A percentile compares a stretch with the other conserved stretches of the same genome.
Conservation (phyloP, 2,888 invertebrate species). For the Thecocarcelia acutangulata region DNA sequence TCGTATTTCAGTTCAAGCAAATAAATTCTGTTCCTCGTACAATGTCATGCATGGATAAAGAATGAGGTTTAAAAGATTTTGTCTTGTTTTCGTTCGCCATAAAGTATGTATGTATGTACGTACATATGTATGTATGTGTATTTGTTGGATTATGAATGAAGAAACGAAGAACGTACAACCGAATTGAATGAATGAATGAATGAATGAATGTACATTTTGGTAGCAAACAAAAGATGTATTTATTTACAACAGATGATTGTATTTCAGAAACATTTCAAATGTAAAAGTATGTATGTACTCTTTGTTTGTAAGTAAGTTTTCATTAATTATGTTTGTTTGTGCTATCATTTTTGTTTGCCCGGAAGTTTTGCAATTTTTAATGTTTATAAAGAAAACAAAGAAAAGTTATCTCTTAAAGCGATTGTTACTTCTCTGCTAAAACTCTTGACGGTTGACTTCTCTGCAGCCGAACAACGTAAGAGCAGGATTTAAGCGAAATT, state of each 20-base stretch:
- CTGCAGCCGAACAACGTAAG: too few species aligned
- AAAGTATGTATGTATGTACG: background rate
- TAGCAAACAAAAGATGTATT: background rate
- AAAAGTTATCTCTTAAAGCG: too few species aligned
- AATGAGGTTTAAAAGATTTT: slow-evolving; percentile 28
- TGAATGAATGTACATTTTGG: background rate
- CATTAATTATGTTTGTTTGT: background rate
- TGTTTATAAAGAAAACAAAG: too few species aligned
- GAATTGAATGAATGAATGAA: slow-evolving; percentile 8
- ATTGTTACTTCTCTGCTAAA: too few species aligned
- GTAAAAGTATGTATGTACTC: background rate
- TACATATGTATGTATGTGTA: background rate
- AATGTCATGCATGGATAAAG: slow-evolving; percentile 58
- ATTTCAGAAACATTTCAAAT: slow-evolving; percentile 14
- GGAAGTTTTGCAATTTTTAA: background rate
- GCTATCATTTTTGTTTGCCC: background rate
- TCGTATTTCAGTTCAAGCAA: slow-evolving; percentile 4
- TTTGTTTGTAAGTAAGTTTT: background rate
- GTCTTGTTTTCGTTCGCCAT: slow-evolving; percentile 2
- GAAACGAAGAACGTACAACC: slow-evolving; percentile 7
- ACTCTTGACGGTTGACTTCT: too few species aligned
- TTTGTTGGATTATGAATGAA: slow-evolving; percentile 6
- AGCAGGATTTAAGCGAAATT: too few species aligned
- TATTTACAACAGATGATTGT: slow-evolving; percentile 34
- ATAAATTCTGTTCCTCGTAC: slow-evolving; percentile 14